These are phyloP conservation scores for Phylloscopus collybita DNA, from an alignment of 2,797 vertebrate genomes.

Conservation along the genomic window DNA sequence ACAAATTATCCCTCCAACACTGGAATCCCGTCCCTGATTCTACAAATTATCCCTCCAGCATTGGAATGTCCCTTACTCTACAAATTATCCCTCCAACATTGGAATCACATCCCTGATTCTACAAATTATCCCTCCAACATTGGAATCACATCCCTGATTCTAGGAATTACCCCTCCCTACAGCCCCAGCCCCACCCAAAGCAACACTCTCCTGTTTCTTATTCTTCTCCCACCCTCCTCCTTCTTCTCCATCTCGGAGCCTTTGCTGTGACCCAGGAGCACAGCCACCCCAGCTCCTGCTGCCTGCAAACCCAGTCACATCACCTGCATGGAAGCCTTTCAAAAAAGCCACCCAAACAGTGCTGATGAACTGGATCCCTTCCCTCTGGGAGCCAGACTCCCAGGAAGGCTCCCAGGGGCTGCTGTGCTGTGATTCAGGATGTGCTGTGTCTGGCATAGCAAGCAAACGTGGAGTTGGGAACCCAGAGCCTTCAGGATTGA, in stretches of 20 bases:
- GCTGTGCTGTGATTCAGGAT: neutral
- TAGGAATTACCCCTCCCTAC: neutral
- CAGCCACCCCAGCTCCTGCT: neutral
- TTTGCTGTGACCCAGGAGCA: neutral
- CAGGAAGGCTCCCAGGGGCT: neutral
- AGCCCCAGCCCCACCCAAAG: neutral
- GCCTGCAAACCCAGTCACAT: neutral
- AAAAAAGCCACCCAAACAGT: neutral
- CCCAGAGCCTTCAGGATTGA: neutral
- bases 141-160: neutral
- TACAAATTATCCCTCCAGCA: neutral
- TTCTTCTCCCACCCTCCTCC: neutral
- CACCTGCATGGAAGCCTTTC: neutral
- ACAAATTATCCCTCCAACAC: neutral
- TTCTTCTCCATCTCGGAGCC: neutral
- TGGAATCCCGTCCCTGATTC: neutral
- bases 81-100: too few relatives aligned
- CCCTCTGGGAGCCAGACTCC: neutral
- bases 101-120: neutral
- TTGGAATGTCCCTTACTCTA: neutral
- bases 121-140: too few relatives aligned
- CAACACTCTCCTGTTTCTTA: neutral
- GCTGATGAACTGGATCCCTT: neutral
- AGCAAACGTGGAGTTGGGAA: neutral
- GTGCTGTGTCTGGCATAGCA: neutral